Evolutionary conservation across 2,797 vertebrate genomes (phyloP), one percentile per base, ranked within the genome.

Genomic region (Mormyrops attenuatus): DNA sequence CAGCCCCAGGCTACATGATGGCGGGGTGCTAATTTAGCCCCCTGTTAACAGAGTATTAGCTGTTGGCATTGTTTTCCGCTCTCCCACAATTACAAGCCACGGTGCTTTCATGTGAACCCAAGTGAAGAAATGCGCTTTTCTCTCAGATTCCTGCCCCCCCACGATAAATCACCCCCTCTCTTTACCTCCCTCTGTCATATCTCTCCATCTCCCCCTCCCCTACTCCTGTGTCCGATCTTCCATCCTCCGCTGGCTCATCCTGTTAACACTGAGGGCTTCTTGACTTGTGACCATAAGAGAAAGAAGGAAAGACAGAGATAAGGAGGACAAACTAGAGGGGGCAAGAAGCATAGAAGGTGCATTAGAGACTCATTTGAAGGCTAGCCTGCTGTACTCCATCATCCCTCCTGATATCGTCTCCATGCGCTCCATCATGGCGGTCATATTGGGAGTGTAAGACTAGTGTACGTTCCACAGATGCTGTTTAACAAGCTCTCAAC

Each of bases 201-300:
- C 63, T 89, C 87, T 49, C 91, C 89, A 34, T 89, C 91, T 44
- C 90, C 88, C 89, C 22, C 90, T 90, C 84, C 63, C 57, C 87
- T 88, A 63, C 47, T 63, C 50, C 52, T 49, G 50, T 53, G 38
- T 90, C 52, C 60, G 15, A n/a, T 69, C 88, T 22, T 91, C 88
- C 91, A 89, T 93, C 93, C 91, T 91, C 66, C 60, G 77, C 85
- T 84, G 89, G 0, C 44, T 2, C 90, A 5, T 92, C 20, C 80
- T 91, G 91, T 44, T 90, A 94, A 93, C 95, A 95, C 95, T 92
- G 93, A 93, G 92, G 91, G 93, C 96, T 96, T 97, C 96, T 95
- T 96, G 95, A 97, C 95, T 94, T 95, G 95, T 85, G 90, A 93
- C 96, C 96, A 95, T 95, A 95, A 96, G 96, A 95, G 73, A 44